These are phyloP conservation scores for Platalea minor DNA, from an alignment of 2,797 vertebrate genomes.

Conservation along the genomic window DNA sequence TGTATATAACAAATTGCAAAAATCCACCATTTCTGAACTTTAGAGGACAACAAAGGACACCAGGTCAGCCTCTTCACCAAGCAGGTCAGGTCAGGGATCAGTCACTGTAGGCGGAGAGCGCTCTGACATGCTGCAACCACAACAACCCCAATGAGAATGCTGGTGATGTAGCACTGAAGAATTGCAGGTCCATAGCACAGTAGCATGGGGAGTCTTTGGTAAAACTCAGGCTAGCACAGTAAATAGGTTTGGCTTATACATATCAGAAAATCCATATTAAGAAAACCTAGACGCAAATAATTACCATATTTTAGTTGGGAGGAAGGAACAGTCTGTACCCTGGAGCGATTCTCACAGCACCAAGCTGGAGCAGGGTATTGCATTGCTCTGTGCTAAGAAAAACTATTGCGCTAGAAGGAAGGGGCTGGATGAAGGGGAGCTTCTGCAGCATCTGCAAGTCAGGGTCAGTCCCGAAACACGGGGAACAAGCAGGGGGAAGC, in stretches of 20 bases:
- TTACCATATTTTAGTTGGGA: neutral
- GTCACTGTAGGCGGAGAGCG: rapidly evolving
- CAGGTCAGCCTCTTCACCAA: rapidly evolving
- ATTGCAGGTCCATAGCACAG: too few species aligned
- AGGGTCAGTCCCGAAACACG: rapidly evolving
- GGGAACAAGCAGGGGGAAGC: neutral
- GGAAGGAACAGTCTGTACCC: neutral
- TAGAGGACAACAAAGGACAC: neutral
- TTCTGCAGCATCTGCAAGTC: neutral
- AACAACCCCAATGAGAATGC: rapidly evolving
- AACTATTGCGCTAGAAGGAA: neutral
- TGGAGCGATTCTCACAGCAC: rapidly evolving
- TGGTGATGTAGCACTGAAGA: neutral
- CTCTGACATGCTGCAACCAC: neutral
- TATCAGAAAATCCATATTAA: neutral
- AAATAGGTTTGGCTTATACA: neutral
- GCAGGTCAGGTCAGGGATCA: neutral
- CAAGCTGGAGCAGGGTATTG: neutral
- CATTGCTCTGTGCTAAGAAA: neutral
- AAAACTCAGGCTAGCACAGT: neutral
- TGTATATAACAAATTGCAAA: neutral
- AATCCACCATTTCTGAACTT: neutral
- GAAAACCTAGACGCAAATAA: neutral
- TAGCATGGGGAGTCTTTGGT: rapidly evolving
- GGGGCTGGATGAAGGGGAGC: rapidly evolving